Evolutionary conservation across 92 coral and sea anemone species (phyloP).

Genomic region (Parazoanthus darwini): DNA sequence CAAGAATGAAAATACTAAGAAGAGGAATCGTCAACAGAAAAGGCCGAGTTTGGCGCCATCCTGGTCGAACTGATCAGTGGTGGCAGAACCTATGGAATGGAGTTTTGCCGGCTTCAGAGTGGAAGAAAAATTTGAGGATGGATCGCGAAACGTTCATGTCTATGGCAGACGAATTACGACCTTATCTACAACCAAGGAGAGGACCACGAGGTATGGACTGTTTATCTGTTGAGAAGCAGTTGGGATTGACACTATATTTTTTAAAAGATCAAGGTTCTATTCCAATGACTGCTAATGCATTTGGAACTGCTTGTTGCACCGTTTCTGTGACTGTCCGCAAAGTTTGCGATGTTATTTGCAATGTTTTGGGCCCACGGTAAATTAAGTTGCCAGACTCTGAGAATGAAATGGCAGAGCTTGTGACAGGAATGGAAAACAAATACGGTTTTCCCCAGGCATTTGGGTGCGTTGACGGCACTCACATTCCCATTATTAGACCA

Average conservation of each 20-base stretch:
- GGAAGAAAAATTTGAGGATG: constrained; percentile 1
- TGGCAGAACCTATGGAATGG: background rate
- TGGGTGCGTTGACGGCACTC: constrained; percentile 30
- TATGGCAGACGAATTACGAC: background rate
- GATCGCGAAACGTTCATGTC: background rate
- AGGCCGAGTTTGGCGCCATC: background rate
- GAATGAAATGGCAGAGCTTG: background rate
- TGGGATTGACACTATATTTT: too few relatives aligned
- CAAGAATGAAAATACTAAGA: too few relatives aligned
- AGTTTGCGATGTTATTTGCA: background rate
- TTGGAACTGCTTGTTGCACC: background rate
- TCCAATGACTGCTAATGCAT: background rate
- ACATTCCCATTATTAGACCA: constrained; percentile 11
- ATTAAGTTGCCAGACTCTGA: background rate
- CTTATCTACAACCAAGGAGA: background rate
- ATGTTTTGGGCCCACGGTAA: background rate
- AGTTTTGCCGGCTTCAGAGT: constrained; percentile 1
- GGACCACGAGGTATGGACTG: background rate
- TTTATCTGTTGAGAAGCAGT: background rate
- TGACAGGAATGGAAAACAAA: background rate
- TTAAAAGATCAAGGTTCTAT: too few relatives aligned
- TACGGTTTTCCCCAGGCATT: background rate
- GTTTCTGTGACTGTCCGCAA: background rate
- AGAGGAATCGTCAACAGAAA: background rate
- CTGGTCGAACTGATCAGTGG: constrained; percentile 9